Evolutionary conservation across 2,888 invertebrate species (phyloP).

Genomic region (Iselma pallidipennis): DNA sequence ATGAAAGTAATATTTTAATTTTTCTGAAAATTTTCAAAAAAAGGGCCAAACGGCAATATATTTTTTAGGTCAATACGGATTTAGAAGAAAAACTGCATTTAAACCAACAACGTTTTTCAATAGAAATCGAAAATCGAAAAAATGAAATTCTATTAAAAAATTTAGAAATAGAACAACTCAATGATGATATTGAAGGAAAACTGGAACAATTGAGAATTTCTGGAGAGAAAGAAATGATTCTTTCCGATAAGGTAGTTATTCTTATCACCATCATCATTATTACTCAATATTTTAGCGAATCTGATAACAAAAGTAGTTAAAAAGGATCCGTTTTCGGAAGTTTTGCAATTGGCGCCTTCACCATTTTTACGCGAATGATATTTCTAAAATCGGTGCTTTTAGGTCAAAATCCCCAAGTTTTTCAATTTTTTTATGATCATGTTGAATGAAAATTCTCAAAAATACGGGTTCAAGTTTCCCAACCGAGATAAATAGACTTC

Average conservation of each 20-base stretch:
- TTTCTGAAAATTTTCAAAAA: background rate
- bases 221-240: background rate
- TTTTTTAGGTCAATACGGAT: constrained; percentile 7
- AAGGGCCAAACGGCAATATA: background rate
- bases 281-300: too few species aligned
- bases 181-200: constrained; percentile 1
- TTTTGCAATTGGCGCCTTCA: background rate
- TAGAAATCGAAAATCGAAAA: constrained; percentile 9
- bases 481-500: too few species aligned
- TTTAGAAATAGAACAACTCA: background rate
- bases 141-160: constrained; percentile 14
- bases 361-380: background rate
- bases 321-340: background rate
- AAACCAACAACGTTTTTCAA: background rate
- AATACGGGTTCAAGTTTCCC: too few species aligned
- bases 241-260: constrained; percentile 8
- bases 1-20: constrained; percentile 1
- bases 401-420: too few species aligned
- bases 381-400: too few species aligned
- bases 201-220: background rate
- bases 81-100: constrained; percentile 3
- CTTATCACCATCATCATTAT: background rate
- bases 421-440: too few species aligned
- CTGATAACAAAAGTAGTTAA: background rate
- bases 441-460: too few species aligned